A percentile compares a stretch with the other conserved stretches of the same genome.
Conservation (phyloP, 2,888 invertebrate species). For the Metacarcinus magister region DNA sequence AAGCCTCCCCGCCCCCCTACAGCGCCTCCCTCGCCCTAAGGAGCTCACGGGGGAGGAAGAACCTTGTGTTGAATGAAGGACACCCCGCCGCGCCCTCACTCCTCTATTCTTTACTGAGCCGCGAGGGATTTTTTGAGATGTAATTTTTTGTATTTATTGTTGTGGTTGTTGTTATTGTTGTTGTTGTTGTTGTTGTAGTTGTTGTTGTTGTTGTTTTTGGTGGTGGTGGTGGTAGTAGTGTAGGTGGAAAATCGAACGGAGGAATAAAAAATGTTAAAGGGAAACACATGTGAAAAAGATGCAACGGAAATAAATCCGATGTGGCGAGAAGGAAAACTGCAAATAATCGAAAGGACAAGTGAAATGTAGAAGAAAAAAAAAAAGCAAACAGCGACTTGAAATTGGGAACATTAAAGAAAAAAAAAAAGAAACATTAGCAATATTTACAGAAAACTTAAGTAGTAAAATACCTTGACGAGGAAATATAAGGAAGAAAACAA, state of each 20-base stretch:
- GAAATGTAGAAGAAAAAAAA: not conserved
- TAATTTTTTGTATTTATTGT: not conserved
- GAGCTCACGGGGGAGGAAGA: not conserved
- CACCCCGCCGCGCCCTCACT: not conserved
- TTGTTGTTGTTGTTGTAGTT: not conserved
- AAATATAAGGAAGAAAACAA: not conserved
- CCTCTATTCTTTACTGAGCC: not conserved
- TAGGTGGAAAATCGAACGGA: not conserved
- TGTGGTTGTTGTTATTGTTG: not conserved
- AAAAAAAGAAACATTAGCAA: not conserved
- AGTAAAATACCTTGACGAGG: not conserved
- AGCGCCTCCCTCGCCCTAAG: slow-evolving; percentile 3
- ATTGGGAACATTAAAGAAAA: not conserved
- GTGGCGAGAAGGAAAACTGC: not conserved
- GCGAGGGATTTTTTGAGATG: not conserved
- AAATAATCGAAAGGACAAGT: slow-evolving; percentile 18
- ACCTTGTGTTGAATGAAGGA: not conserved
- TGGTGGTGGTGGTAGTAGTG: not conserved
- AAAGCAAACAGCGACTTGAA: not conserved
- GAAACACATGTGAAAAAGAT: slow-evolving; percentile 11
- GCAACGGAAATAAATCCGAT: not conserved
- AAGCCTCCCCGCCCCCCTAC: not conserved
- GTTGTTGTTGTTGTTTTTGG: not conserved
- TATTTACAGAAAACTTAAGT: not conserved
- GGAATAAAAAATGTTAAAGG: not conserved